Base-by-base conservation (phyloP, 2,888 invertebrate species). In the Xylota sylvarum region DNA sequence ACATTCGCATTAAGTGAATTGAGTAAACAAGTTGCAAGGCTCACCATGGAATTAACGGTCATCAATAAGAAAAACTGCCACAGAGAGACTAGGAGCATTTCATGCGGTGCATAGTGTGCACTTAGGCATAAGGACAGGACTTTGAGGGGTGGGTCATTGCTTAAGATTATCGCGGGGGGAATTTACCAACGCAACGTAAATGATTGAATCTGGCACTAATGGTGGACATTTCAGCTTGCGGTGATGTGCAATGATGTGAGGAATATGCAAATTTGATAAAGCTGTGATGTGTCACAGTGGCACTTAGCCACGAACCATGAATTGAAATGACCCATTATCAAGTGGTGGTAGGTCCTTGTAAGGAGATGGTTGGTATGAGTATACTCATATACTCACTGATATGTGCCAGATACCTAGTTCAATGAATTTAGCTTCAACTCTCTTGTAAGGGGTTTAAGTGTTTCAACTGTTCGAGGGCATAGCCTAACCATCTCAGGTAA, bases 1-100 rank as follows among this genome's bases (percentile, higher is more conserved):
- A 80, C 84, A 80, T 80, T 85, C 64, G 80, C 74, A 85, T 85
- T 80, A 76, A 85, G 74, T 70, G 80, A 85, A 85, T 80, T 85
- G 74, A 85, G 80, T 85, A 64, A 85, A 80, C 84, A 85, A 80
- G 79, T 70, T 70, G 69, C 80, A 52, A 12, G 74, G 84, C 73
- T 84, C 55, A 77, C 64, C 48, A 67, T 56, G 67, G 83, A 30
- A 74, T 84, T 79, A 79, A 74, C 67, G 69, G 73, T 69, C 74
- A 85, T 85, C 80, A 85, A 85, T 74, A 70, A 74, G 74, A 70
- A 85, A 83, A 79, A 73, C 60, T 72, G 35, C 55, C 58, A 1
- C 46, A 32, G 23, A 19, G 56, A 23, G 17, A 79, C 46, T 17
- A 46, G 23, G 37, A 43, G 9, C 27, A 40, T 48, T 37, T 43